A percentile compares a stretch with the other conserved stretches of the same genome.
These are phyloP conservation scores for Aldabrachelys gigantea DNA, from an alignment of 2,113 vertebrate species.

Conservation along the genomic window DNA sequence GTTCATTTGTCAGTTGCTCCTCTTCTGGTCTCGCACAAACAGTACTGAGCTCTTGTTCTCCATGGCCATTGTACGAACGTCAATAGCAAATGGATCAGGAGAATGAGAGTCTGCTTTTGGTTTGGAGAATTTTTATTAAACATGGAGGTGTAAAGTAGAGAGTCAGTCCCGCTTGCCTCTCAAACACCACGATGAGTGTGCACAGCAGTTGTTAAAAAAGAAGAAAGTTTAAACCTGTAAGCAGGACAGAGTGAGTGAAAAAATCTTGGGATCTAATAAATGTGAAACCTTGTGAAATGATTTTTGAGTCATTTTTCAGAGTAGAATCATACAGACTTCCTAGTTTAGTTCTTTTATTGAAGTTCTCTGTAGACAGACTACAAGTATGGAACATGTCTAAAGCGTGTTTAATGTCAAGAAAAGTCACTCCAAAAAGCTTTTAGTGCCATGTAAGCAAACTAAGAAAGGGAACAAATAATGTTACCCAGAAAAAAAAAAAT, in stretches of 20 bases:
- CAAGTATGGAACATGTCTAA: not conserved
- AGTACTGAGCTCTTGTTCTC: fast-evolving
- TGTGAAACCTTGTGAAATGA: not conserved
- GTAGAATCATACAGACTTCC: not conserved
- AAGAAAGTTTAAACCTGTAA: not conserved
- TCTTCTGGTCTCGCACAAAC: not conserved
- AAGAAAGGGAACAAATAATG: not conserved
- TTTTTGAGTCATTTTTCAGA: not conserved
- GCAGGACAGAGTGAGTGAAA: not conserved
- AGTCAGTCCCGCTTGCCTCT: not conserved
- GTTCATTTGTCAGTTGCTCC: not conserved
- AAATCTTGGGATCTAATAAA: not conserved
- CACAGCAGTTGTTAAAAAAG: too few species aligned
- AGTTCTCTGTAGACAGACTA: not conserved
- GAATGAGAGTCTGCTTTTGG: not conserved
- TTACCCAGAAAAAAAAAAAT: not conserved
- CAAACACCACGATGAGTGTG: not conserved
- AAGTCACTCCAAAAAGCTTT: not conserved
- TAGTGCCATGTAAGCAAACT: fast-evolving
- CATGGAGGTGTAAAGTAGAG: not conserved
- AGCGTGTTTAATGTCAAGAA: fast-evolving
- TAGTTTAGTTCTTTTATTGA: not conserved
- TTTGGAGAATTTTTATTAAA: not conserved
- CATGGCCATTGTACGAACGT: not conserved
- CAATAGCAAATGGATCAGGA: not conserved